These are phyloP conservation scores for Characodon lateralis DNA, from an alignment of 2,797 vertebrate species.

Conservation along the genomic window DNA sequence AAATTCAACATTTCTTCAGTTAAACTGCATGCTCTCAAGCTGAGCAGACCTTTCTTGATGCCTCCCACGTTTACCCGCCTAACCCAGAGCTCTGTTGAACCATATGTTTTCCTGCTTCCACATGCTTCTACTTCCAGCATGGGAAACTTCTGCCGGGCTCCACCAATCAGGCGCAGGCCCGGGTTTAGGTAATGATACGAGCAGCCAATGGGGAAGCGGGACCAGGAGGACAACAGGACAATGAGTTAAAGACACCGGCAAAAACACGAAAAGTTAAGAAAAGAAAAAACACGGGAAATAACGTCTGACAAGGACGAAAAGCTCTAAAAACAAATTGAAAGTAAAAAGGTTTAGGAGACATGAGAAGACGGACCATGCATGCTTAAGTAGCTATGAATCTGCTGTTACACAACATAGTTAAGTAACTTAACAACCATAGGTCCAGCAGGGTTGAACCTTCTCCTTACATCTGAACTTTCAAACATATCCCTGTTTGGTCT, in stretches of 20 bases:
- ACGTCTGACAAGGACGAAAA: background rate
- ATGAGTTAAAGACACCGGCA: conserved; percentile 31
- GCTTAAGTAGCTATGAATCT: conserved; percentile 17
- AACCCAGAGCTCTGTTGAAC: conserved; percentile 65
- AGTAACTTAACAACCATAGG: conserved; percentile 54
- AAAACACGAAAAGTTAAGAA: conserved; percentile 5
- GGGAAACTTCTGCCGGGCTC: conserved; percentile 25
- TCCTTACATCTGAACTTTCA: background rate
- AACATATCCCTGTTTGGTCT: background rate
- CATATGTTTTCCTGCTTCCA: conserved; percentile 59
- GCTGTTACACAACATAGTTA: conserved; percentile 74
- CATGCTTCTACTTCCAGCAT: conserved; percentile 62
- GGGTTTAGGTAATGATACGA: conserved; percentile 62
- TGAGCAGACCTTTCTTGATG: background rate
- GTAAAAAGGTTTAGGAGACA: background rate
- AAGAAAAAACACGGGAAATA: background rate
- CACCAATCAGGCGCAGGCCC: conserved; percentile 56
- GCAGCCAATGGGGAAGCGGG: conserved; percentile 58
- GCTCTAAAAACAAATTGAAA: background rate
- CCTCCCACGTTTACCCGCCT: conserved; percentile 45
- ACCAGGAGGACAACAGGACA: conserved; percentile 40
- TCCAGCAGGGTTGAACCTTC: conserved; percentile 3
- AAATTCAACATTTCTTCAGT: background rate
- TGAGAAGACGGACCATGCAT: background rate
- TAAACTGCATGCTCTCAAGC: background rate